Evolutionary conservation across 1,140 invertebrate species (phyloP).

Genomic region (Paraescarpia echinospica): DNA sequence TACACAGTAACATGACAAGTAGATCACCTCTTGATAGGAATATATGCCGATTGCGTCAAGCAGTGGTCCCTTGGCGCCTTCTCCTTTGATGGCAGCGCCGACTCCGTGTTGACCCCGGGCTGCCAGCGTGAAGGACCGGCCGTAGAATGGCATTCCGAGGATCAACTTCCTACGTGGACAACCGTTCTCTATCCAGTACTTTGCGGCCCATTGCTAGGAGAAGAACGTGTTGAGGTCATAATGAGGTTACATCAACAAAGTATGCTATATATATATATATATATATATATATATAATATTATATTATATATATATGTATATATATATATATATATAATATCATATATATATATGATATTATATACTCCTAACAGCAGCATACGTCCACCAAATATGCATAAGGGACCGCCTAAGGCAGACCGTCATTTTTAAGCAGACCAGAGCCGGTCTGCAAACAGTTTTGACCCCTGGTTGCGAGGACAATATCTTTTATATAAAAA

Average conservation of each 20-base stretch:
- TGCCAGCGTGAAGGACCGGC: conserved; percentile 76
- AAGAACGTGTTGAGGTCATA: not conserved
- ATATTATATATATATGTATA: too few species aligned
- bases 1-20: not conserved
- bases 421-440: too few species aligned
- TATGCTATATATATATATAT: too few species aligned
- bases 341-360: too few species aligned
- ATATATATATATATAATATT: too few species aligned
- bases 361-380: too few species aligned
- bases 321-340: too few species aligned
- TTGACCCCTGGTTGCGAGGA: too few species aligned
- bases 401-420: too few species aligned
- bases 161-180: conserved; percentile 77
- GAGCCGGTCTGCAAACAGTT: too few species aligned
- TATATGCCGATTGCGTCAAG: not conserved
- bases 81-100: not conserved
- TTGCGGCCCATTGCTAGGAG: conserved; percentile 20
- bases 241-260: not conserved
- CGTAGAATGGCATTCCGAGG: conserved; percentile 83
- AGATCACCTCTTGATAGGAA: not conserved
- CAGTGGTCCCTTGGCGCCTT: not conserved
- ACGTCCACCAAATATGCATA: too few species aligned
- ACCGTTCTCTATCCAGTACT: conserved; percentile 72
- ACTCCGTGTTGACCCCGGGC: conserved; percentile 51
- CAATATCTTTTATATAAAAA: too few species aligned